Percentiles rank a stretch among this genome's conserved stretches.
These are phyloP conservation scores for Scolanthus callimorphus DNA, from an alignment of 92 coral and sea anemone genomes.

Conservation along the genomic window DNA sequence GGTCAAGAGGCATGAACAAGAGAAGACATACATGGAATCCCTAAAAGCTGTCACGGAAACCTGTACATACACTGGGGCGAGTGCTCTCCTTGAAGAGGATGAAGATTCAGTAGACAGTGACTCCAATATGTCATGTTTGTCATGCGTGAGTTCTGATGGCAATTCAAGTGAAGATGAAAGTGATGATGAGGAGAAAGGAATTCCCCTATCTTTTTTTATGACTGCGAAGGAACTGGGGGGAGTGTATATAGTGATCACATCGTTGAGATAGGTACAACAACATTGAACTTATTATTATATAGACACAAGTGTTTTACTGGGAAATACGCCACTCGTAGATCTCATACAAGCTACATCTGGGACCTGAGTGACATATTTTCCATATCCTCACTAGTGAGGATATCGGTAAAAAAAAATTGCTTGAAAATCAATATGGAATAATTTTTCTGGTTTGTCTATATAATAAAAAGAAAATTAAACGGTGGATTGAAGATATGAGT, in stretches of 20 bases:
- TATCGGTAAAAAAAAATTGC: too few species aligned
- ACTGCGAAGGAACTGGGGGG: constrained; percentile 35
- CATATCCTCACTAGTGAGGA: too few species aligned
- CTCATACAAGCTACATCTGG: too few species aligned
- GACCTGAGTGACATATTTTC: too few species aligned
- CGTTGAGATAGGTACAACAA: constrained; percentile 40
- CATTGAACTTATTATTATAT: too few species aligned
- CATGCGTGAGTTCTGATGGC: neutral
- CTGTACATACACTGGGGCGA: constrained; percentile 6
- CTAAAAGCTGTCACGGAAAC: constrained; percentile 17
- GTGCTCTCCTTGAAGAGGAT: neutral
- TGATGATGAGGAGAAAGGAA: constrained; percentile 2
- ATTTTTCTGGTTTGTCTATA: too few species aligned
- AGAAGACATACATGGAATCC: constrained; percentile 12
- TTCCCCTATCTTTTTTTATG: too few species aligned
- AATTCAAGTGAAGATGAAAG: neutral
- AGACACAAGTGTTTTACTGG: too few species aligned
- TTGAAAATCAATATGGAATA: too few species aligned
- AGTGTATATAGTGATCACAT: constrained; percentile 36
- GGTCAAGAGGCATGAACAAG: constrained; percentile 25
- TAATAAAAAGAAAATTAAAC: too few species aligned
- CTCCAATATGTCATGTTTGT: neutral
- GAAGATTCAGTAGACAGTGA: neutral
- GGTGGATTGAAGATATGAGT: too few species aligned
- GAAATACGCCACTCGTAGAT: too few species aligned